These are phyloP conservation scores for Tangara arthus DNA, from an alignment of 2,797 vertebrate species.

Conservation along the genomic window DNA sequence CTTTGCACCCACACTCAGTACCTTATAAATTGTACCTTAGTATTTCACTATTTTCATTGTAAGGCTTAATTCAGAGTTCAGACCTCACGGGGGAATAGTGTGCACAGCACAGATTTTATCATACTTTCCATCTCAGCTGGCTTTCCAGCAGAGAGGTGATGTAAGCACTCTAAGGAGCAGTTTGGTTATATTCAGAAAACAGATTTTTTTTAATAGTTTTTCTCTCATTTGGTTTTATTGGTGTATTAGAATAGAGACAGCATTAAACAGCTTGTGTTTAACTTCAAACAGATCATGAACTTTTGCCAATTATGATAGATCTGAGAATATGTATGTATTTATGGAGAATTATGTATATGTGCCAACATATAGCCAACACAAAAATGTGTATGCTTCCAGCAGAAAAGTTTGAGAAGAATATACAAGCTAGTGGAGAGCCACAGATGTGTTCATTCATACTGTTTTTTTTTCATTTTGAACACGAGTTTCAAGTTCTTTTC, in stretches of 20 bases:
- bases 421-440: background rate
- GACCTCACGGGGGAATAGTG: background rate
- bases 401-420: background rate
- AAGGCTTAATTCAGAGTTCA: background rate
- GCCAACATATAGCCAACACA: background rate
- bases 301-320: background rate
- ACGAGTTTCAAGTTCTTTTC: background rate
- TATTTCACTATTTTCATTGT: background rate
- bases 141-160: constrained; percentile 14
- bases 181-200: constrained; percentile 8
- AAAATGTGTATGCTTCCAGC: background rate
- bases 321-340: background rate
- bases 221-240: background rate
- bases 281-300: background rate
- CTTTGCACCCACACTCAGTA: background rate
- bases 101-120: background rate
- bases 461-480: background rate
- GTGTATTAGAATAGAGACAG: background rate
- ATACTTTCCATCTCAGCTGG: background rate
- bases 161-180: background rate
- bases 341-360: background rate
- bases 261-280: background rate
- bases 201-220: background rate
- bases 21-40: background rate
- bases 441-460: background rate